Evolutionary conservation across 1,140 invertebrate genomes (phyloP).

Genomic region (Diorhabda carinulata): DNA sequence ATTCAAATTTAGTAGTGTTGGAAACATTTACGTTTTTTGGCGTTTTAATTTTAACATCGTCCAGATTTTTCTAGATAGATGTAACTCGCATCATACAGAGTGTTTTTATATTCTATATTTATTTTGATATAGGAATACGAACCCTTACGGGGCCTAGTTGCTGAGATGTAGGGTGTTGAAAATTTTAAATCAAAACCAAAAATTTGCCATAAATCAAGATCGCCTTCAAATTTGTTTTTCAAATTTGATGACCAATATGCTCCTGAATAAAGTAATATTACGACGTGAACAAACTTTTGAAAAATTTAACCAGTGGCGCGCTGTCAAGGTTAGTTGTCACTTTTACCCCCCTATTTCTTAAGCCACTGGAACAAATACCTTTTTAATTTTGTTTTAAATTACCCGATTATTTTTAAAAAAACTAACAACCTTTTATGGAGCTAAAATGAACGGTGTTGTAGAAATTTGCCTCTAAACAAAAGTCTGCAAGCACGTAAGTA

Average conservation of each 20-base stretch:
- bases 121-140: background rate
- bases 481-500: too few relatives aligned
- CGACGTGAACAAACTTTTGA: too few relatives aligned
- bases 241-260: background rate
- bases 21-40: background rate
- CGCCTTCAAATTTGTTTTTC: too few relatives aligned
- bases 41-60: background rate
- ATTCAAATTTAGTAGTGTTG: too few relatives aligned
- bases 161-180: background rate
- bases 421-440: conserved; percentile 7
- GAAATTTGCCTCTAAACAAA: too few relatives aligned
- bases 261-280: background rate
- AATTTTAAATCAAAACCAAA: too few relatives aligned
- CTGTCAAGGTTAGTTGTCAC: too few relatives aligned
- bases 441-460: background rate
- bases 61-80: background rate
- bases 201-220: too few relatives aligned
- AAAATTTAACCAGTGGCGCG: too few relatives aligned
- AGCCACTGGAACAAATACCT: too few relatives aligned
- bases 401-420: background rate
- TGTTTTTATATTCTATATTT: background rate
- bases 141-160: background rate
- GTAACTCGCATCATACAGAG: background rate
- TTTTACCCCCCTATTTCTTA: too few relatives aligned
- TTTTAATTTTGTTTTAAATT: background rate